These are phyloP conservation scores for Nycticebus coucang DNA, from an alignment of 2,113 vertebrate species.

Conservation along the genomic window DNA sequence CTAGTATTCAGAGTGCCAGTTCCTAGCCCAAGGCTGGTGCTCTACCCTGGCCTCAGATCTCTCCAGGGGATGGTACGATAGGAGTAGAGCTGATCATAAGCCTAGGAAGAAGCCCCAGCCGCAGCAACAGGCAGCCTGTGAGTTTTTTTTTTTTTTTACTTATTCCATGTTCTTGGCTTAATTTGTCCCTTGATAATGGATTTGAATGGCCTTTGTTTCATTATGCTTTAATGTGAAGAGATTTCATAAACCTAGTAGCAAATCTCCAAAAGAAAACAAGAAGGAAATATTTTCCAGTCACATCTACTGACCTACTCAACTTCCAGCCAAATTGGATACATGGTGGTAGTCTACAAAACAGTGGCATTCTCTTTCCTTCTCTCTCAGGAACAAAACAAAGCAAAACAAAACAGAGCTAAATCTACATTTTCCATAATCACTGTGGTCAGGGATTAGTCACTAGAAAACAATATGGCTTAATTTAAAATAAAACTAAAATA, in stretches of 20 bases:
- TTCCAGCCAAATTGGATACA: background rate
- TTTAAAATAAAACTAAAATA: no score
- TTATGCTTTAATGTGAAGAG: background rate
- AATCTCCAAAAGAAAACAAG: constrained; percentile 29
- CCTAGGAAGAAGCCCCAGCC: background rate
- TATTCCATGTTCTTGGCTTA: background rate
- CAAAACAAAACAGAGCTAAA: background rate
- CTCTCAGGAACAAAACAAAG: constrained; percentile 45
- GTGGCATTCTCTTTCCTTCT: background rate
- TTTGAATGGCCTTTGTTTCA: constrained; percentile 43
- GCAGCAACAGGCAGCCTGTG: background rate
- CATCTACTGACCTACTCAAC: background rate
- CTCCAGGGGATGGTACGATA: background rate
- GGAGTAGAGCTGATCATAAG: background rate
- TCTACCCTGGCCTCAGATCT: background rate
- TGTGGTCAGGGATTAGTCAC: background rate
- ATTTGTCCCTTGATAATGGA: background rate
- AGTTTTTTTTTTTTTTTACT: background rate
- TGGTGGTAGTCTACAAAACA: background rate
- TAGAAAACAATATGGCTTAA: constrained; percentile 36
- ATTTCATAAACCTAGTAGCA: constrained; percentile 37
- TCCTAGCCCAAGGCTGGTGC: background rate
- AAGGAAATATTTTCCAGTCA: constrained; percentile 32
- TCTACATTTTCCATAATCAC: background rate
- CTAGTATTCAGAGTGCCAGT: background rate